Percentiles rank a stretch among this genome's conserved stretches.
These are phyloP conservation scores for Illadopsis cleaveri DNA, from an alignment of 2,113 vertebrate species.

Conservation along the genomic window DNA sequence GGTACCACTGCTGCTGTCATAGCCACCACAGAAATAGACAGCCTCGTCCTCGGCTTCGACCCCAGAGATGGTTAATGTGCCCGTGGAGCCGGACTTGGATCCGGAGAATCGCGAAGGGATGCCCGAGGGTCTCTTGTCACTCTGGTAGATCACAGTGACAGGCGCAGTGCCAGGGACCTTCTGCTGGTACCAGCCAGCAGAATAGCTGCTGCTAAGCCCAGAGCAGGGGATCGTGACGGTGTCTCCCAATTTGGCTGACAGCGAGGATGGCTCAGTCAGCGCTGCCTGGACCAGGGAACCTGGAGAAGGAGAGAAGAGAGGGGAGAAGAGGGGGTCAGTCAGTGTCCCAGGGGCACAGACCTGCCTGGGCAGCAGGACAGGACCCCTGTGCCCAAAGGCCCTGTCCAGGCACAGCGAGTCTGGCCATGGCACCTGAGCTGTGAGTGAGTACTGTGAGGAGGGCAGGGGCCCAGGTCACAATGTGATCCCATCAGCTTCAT, in stretches of 20 bases:
- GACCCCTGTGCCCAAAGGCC: background rate
- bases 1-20: background rate
- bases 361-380: background rate
- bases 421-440: too few species aligned
- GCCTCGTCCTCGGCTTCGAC: background rate
- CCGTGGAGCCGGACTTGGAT: fast-evolving
- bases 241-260: background rate
- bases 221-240: background rate
- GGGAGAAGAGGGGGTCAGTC: background rate
- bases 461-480: background rate
- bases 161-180: background rate
- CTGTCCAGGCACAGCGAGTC: fast-evolving
- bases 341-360: background rate
- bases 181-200: background rate
- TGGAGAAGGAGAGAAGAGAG: background rate
- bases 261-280: fast-evolving
- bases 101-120: background rate
- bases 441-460: fast-evolving
- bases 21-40: background rate
- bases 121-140: background rate
- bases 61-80: background rate
- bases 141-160: background rate
- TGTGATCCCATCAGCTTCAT: fast-evolving
- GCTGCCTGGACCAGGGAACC: background rate
- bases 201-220: background rate